Conservation (phyloP, 2,888 invertebrate species). For the Andrena chrysosceles region DNA sequence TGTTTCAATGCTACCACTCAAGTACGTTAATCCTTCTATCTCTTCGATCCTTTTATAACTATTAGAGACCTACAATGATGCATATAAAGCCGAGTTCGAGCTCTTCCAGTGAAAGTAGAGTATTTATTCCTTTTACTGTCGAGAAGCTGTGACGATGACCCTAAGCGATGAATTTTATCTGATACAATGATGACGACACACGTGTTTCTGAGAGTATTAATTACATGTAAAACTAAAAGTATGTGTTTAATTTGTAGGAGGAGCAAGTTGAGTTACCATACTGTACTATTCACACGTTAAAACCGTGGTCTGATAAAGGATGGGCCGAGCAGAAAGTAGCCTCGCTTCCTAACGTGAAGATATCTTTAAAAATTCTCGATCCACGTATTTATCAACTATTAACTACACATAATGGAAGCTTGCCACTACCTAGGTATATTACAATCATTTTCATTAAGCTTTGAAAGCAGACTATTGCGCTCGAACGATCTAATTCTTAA, state of each 20-base stretch:
- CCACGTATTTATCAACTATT: conserved; percentile 89
- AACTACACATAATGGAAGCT: conserved; percentile 90
- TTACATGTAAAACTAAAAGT: neutral
- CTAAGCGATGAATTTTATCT: conserved; percentile 62
- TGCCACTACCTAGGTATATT: conserved; percentile 92
- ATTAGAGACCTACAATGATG: conserved; percentile 71
- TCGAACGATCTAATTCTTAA: neutral
- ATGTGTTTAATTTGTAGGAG: conserved; percentile 78
- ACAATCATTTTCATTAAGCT: neutral
- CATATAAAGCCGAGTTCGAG: conserved; percentile 82
- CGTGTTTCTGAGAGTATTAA: neutral
- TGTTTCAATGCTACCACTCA: conserved; percentile 80
- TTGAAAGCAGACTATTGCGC: neutral
- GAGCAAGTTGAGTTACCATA: conserved; percentile 87
- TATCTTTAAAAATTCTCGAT: conserved; percentile 88
- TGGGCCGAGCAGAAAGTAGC: conserved; percentile 91
- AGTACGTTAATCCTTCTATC: conserved; percentile 65
- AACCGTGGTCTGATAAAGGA: conserved; percentile 87
- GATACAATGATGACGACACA: conserved; percentile 30
- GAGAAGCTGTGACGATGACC: conserved; percentile 76
- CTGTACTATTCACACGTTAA: conserved; percentile 89
- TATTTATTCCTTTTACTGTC: conserved; percentile 74
- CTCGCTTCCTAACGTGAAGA: conserved; percentile 87
- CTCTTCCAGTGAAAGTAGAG: conserved; percentile 76
- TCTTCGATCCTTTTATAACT: neutral